Base-by-base conservation (phyloP, 1,140 invertebrate genomes). In the Phthorimaea operculella region DNA sequence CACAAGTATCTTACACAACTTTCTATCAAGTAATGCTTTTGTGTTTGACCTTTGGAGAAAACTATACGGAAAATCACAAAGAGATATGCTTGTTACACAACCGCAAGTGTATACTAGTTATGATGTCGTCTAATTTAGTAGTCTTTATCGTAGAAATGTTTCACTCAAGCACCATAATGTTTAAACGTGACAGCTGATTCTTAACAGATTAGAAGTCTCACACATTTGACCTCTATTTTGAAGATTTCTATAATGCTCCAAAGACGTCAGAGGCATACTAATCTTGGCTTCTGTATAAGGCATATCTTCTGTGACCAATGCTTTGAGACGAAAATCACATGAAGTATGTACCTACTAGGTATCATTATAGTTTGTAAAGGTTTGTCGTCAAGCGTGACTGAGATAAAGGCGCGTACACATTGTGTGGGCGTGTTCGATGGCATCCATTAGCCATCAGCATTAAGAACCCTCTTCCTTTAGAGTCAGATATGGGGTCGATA, bases 391-490 rank as follows among this genome's bases (percentile, higher is more conserved):
- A 61, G 68, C 76, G 75, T 81, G 78, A 78, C 73, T 56, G 50
- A 69, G 64, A 74, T 69, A 74, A 77, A 70, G 64, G 64, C 55
- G 58, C 51, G 50, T 17, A 34, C 60, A 56, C 58, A 66, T 63
- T 68, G 56, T 65, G 54, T 68, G 60, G 45, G 14, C 9, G 14
- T 15, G 14, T 15, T 33, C 57, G 62, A 55, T 63, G 60, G 18
- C 54, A 59, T 58, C 59, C 60, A 70, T 74, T 70, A 64, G 63
- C 62, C 57, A 74, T 75, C 72, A 76, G 65, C 66, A 71, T 72
- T 70, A 76, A 78, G 72, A 64, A 64, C 63, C 65, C 68, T 74
- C 63, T 70, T 75, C 69, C 68, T 68, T 68, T 67, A 45, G 66
- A 68, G 67, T 72, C 70, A 68, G 60, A 66, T 66, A 68, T 60